These are phyloP conservation scores for Brachirus orientalis DNA, from an alignment of 2,113 vertebrate genomes.

Conservation along the genomic window DNA sequence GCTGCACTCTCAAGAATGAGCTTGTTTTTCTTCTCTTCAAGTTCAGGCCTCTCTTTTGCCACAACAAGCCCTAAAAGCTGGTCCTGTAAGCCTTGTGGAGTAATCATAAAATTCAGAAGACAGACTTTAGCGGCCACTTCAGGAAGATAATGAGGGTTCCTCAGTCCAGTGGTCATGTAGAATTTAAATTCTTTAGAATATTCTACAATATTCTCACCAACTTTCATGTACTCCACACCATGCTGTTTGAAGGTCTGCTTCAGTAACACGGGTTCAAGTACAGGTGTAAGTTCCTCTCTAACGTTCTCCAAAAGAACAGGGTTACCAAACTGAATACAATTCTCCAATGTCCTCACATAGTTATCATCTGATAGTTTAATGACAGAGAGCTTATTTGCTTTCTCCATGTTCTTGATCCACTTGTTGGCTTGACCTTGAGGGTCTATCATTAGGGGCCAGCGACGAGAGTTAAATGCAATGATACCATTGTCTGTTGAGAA, in stretches of 20 bases:
- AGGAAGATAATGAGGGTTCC: conserved; percentile 95
- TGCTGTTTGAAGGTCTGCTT: conserved; percentile 94
- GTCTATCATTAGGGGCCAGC: conserved; percentile 94
- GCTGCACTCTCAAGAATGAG: conserved; percentile 90
- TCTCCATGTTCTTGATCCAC: conserved; percentile 97
- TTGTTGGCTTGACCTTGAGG: conserved; percentile 96
- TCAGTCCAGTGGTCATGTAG: conserved; percentile 91
- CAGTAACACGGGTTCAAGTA: conserved; percentile 89
- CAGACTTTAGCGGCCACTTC: conserved; percentile 94
- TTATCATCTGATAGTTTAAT: conserved; percentile 89
- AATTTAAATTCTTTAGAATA: conserved; percentile 89
- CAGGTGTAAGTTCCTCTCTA: conserved; percentile 91
- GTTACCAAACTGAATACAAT: conserved; percentile 88
- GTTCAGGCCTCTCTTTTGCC: conserved; percentile 91
- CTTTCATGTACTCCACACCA: conserved; percentile 90
- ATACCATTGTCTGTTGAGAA: conserved; percentile 94
- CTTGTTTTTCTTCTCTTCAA: conserved; percentile 92
- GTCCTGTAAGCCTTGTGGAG: conserved; percentile 92
- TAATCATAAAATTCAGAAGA: conserved; percentile 96
- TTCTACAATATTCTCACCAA: conserved; percentile 93
- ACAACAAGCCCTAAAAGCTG: conserved; percentile 93
- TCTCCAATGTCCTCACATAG: conserved; percentile 89
- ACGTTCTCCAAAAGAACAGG: conserved; percentile 91
- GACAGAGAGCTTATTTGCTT: conserved; percentile 85
- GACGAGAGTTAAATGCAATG: conserved; percentile 91